phyloP scores from a whole-genome alignment of 2,797 vertebrate species.

The Phyllotis vaccarum region DNA sequence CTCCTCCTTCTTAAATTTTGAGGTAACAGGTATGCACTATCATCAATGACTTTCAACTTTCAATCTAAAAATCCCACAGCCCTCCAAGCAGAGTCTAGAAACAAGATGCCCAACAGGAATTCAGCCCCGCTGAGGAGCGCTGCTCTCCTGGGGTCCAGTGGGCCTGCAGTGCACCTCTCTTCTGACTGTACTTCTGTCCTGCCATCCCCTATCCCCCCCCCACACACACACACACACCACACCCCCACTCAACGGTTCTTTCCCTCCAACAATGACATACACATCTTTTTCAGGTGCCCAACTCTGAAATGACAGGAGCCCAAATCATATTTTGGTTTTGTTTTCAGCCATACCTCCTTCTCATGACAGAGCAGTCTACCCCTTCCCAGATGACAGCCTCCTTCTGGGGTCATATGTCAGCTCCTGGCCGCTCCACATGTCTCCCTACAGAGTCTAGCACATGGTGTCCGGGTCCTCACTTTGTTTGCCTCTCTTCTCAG shows the following conservation, averaged over 20 bases:
- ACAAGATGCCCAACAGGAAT: neutral
- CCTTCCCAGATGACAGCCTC: neutral
- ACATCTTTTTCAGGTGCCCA: neutral
- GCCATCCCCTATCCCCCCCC: too few species aligned
- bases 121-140: neutral
- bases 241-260: neutral
- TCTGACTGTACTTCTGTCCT: neutral
- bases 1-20: neutral
- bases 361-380: neutral
- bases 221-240: too few species aligned
- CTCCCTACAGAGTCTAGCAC: neutral
- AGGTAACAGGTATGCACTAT: neutral
- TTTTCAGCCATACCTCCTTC: neutral
- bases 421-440: neutral
- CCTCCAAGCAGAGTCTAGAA: neutral
- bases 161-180: neutral
- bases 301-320: neutral
- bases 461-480: neutral
- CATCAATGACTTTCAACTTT: neutral
- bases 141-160: neutral
- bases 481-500: slow-evolving; percentile 1
- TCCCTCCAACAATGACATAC: neutral
- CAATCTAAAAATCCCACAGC: neutral
- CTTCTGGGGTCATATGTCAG: neutral
- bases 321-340: neutral